Evolutionary conservation across 2,797 vertebrate genomes (phyloP).

Genomic region (Myotis findleyi): DNA sequence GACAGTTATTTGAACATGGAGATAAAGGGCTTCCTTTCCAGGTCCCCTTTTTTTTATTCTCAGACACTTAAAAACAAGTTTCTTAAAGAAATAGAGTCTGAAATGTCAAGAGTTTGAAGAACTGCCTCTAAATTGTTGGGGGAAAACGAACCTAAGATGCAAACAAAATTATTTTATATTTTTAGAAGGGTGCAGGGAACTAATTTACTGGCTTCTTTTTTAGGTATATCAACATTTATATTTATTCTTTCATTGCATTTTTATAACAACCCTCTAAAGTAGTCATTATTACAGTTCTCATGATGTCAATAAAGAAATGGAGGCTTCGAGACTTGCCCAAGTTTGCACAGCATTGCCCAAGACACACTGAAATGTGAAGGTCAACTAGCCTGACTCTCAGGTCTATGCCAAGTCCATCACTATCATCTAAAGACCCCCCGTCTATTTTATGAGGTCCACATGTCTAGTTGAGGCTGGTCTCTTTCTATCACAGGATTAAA

Average conservation of each 20-base stretch:
- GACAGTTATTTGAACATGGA: slow-evolving; percentile 29
- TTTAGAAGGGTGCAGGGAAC: not conserved
- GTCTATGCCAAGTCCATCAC: not conserved
- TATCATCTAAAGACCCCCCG: not conserved
- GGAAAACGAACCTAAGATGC: not conserved
- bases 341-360: not conserved
- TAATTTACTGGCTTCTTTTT: not conserved
- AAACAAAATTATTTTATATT: slow-evolving; percentile 10
- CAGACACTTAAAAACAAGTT: slow-evolving; percentile 39
- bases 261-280: not conserved
- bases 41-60: not conserved
- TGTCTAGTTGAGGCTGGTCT: not conserved
- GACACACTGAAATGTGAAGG: not conserved
- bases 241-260: not conserved
- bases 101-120: slow-evolving; percentile 2
- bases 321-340: not conserved
- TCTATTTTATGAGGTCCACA: not conserved
- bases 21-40: not conserved
- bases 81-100: slow-evolving; percentile 9
- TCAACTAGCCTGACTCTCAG: not conserved
- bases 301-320: not conserved
- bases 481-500: not conserved
- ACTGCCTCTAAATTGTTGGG: not conserved
- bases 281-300: not conserved
- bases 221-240: not conserved